Evolutionary conservation across 2,113 vertebrate genomes (phyloP).

Genomic region (Mesitornis unicolor): DNA sequence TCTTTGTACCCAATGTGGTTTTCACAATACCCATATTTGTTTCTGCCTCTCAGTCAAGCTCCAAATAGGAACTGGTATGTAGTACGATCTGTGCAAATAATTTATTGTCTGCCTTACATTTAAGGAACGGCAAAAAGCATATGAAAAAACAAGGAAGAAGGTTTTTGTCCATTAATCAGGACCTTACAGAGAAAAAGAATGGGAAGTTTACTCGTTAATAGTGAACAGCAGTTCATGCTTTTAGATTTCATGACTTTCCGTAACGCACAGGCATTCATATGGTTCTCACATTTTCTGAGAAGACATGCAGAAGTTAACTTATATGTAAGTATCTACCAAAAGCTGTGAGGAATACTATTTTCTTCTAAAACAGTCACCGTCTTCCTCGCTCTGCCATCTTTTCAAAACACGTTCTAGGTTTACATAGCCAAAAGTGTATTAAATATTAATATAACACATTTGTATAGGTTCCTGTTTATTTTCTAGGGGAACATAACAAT

Average conservation of each 20-base stretch:
- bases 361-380: background rate
- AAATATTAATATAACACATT: conserved; percentile 41
- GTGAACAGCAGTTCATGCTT: background rate
- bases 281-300: conserved; percentile 52
- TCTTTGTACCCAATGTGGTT: conserved; percentile 9
- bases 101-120: conserved; percentile 42
- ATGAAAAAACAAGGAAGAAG: conserved; percentile 13
- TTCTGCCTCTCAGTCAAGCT: conserved; percentile 61
- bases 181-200: conserved; percentile 41
- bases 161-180: conserved; percentile 13
- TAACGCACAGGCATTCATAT: conserved; percentile 28
- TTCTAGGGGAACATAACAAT: background rate
- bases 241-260: conserved; percentile 33
- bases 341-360: conserved; percentile 2
- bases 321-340: conserved; percentile 27
- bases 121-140: conserved; percentile 38
- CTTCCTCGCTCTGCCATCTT: background rate
- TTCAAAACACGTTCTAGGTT: background rate
- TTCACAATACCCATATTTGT: conserved; percentile 50
- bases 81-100: background rate
- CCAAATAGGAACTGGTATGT: conserved; percentile 52
- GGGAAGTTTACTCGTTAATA: conserved; percentile 14
- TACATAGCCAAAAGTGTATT: background rate
- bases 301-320: background rate
- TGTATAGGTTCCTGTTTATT: conserved; percentile 18